These are phyloP conservation scores for Phaetusa simplex DNA, from an alignment of 2,113 vertebrate species.

Conservation along the genomic window DNA sequence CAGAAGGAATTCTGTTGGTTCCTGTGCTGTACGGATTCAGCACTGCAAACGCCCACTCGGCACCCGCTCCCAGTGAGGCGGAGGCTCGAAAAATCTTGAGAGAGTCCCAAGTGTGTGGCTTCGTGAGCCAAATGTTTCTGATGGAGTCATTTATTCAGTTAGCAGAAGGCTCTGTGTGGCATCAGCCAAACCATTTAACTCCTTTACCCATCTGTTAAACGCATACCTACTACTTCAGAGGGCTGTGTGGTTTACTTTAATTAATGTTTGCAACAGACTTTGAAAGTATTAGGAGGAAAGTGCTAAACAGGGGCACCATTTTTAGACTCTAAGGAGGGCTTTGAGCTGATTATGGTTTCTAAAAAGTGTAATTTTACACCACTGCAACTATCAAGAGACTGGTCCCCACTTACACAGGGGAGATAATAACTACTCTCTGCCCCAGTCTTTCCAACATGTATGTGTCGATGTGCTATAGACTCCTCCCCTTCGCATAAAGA, in stretches of 20 bases:
- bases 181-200: slow-evolving; percentile 28
- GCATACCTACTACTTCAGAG: background rate
- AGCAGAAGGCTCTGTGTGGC: slow-evolving; percentile 6
- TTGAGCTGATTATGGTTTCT: background rate
- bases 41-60: background rate
- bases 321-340: background rate
- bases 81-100: background rate
- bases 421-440: background rate
- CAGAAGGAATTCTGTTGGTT: background rate
- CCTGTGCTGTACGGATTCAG: background rate
- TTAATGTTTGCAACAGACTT: slow-evolving; percentile 39
- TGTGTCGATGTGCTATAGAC: background rate
- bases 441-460: background rate
- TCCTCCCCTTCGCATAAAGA: background rate
- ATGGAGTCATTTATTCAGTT: background rate
- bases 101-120: background rate
- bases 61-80: background rate
- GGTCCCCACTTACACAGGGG: background rate
- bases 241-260: background rate
- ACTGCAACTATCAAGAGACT: background rate
- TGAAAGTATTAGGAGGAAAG: background rate
- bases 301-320: slow-evolving; percentile 10
- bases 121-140: background rate
- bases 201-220: slow-evolving; percentile 30
- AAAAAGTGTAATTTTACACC: background rate